Base-by-base conservation (phyloP, 2,888 invertebrate species). In the Prosopocoilus inquinatus region DNA sequence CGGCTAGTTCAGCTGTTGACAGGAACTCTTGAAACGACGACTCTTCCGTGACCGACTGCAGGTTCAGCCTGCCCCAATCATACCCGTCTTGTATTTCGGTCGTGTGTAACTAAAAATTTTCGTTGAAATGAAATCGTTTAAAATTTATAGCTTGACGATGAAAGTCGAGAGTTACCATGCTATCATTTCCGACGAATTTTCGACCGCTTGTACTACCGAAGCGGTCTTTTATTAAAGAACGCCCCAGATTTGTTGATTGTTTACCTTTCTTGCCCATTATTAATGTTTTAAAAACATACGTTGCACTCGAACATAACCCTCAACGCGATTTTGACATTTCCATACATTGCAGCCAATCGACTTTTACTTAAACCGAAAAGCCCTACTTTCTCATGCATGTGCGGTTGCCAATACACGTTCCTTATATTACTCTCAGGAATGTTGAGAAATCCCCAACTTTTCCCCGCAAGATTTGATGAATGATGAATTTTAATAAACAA, bases 21-120 rank as follows among this genome's bases (percentile, higher is more conserved):
- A 99, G 80, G 74, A 99, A 98, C 70, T 97, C 98, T 79, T 97
- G 94, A 58, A 98, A 87, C 0, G 94, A 92, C n/a, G 90, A 93
- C 74, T 96, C 94, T 66, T 97, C 96, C 0, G 96, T 97, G 0
- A 96, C 91, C 0, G 96, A 96, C 69, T 90, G 89, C 1, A 95
- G 81, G 77, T 96, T 96, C 1, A 95, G 79, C 7, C 93, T 83
- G 35, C 90, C 91, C 94, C 94, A 95, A 57, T 95, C 92, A 67
- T 89, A 92, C 2, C 94, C 95, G 79, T 96, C 96, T 64, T 91
- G 86, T 1, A 96, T 78, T 71, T 95, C 94, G 15, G 91, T 87
- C 2, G 92, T 93, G 68, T 95, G 94, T 3, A 94, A 78, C 90
- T 85, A 16, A 39, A 50, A 55, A 65, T 58, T 41, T 11, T 34